phyloP scores from a whole-genome alignment of 2,113 vertebrate genomes.

The Corythornis cristatus region DNA sequence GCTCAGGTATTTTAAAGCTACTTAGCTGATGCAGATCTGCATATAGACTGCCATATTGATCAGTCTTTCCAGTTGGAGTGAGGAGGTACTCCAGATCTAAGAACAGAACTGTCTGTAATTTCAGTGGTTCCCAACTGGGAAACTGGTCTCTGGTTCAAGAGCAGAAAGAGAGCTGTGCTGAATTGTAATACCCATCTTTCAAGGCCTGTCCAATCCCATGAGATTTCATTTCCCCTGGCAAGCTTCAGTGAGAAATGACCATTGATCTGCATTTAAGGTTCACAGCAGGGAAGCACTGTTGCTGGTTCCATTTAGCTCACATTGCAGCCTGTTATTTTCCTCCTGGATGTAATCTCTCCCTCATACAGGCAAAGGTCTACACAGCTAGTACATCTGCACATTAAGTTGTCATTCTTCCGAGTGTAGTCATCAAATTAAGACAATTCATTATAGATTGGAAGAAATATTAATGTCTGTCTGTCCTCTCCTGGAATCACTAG shows the following conservation, averaged over 20 bases:
- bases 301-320: neutral
- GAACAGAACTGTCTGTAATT: neutral
- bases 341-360: neutral
- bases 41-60: neutral
- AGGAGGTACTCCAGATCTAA: neutral
- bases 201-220: neutral
- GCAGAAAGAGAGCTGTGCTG: neutral
- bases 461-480: neutral
- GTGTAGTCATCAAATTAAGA: neutral
- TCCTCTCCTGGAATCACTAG: neutral
- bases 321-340: neutral
- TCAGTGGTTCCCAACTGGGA: neutral
- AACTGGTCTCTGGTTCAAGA: neutral
- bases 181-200: neutral
- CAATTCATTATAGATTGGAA: neutral
- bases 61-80: neutral
- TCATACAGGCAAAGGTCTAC: neutral
- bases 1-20: neutral
- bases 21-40: neutral
- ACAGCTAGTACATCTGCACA: neutral
- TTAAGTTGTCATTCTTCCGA: neutral
- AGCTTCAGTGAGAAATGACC: neutral
- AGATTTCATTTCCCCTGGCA: neutral
- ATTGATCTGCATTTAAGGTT: neutral
- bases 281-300: neutral